A percentile compares a stretch with the other conserved stretches of the same genome.
These are phyloP conservation scores for Tichodroma muraria DNA, from an alignment of 2,113 vertebrate species.

Conservation along the genomic window DNA sequence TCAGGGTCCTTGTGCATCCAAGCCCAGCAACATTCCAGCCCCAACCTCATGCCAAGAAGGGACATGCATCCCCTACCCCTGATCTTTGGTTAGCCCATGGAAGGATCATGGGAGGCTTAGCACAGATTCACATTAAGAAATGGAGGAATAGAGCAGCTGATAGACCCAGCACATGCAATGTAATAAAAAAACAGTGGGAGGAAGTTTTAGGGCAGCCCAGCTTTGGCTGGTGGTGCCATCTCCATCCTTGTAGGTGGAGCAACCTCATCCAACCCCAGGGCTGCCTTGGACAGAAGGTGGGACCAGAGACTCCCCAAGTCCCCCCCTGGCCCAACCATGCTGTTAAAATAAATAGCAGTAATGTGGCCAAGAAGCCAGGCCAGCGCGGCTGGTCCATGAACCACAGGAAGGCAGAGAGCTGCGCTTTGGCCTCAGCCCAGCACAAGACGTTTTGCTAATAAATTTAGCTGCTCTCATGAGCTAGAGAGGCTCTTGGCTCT, in stretches of 20 bases:
- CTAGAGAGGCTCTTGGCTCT: neutral
- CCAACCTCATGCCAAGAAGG: fast-evolving
- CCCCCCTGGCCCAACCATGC: neutral
- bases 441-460: neutral
- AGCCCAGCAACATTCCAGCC: neutral
- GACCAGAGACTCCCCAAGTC: neutral
- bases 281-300: neutral
- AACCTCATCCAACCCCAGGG: neutral
- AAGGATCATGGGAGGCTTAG: neutral
- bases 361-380: fast-evolving
- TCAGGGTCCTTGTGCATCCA: neutral
- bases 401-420: neutral
- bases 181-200: neutral
- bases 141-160: neutral
- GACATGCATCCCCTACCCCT: fast-evolving
- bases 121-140: fast-evolving
- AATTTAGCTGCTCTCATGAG: neutral
- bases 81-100: neutral
- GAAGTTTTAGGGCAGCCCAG: neutral
- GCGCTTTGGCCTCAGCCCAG: neutral
- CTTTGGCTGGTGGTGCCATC: neutral
- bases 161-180: neutral
- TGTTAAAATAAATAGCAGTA: neutral
- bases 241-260: neutral
- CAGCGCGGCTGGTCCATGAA: fast-evolving